Evolutionary conservation across 64 coral and sea anemone species (phyloP).

Genomic region (Catalaphyllia jardinei): DNA sequence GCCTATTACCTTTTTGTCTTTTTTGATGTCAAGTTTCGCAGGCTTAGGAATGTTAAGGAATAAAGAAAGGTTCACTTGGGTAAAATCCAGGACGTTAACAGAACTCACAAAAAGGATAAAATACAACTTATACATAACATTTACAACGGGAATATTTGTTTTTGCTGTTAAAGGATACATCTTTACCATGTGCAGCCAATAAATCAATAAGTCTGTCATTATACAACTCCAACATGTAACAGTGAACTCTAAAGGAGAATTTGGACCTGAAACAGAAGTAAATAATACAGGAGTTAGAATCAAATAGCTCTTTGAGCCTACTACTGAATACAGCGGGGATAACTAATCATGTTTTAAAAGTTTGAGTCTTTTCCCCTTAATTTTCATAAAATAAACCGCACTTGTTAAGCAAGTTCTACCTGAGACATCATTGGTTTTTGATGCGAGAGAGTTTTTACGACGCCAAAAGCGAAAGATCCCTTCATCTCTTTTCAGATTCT

Average conservation of each 20-base stretch:
- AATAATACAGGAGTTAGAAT: background rate
- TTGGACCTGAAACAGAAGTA: conserved; percentile 63
- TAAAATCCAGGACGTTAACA: background rate
- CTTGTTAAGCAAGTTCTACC: too few species aligned
- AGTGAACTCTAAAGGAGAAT: conserved; percentile 82
- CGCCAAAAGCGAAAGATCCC: too few species aligned
- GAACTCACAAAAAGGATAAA: background rate
- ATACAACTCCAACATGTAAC: conserved; percentile 97
- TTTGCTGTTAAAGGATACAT: conserved; percentile 55
- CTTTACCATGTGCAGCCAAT: conserved; percentile 70
- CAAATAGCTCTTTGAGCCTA: background rate
- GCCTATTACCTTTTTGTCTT: conserved; percentile 93
- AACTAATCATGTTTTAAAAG: too few species aligned
- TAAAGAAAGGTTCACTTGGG: background rate
- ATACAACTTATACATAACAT: background rate
- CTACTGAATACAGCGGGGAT: background rate
- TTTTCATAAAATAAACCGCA: too few species aligned
- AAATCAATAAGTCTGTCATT: conserved; percentile 93
- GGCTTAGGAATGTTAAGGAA: conserved; percentile 71
- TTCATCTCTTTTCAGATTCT: too few species aligned
- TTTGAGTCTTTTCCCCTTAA: too few species aligned
- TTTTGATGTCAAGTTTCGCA: conserved; percentile 95
- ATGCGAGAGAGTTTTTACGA: too few species aligned
- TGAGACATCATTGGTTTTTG: too few species aligned
- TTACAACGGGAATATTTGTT: background rate